Evolutionary conservation across 2,797 vertebrate genomes (phyloP).

Genomic region (Linurgus olivaceus): DNA sequence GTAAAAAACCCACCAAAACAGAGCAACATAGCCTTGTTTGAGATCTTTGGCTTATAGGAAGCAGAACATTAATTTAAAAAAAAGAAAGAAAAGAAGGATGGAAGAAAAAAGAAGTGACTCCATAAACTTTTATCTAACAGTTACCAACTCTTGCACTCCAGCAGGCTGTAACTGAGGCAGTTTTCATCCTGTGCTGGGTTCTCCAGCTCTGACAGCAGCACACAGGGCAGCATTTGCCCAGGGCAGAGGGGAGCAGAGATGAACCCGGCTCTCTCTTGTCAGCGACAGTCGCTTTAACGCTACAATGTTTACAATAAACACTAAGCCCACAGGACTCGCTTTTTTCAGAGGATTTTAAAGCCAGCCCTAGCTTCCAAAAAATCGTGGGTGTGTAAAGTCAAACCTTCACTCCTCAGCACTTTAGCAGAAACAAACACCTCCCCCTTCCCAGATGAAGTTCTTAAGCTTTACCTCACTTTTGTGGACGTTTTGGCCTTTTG

Average conservation of each 20-base stretch:
- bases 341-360: not conserved
- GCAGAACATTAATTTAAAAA: too few species aligned
- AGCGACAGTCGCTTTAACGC: not conserved
- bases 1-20: too few species aligned
- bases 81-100: not conserved
- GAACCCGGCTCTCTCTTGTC: not conserved
- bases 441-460: not conserved
- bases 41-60: not conserved
- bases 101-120: fast-evolving
- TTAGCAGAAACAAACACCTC: not conserved
- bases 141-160: not conserved
- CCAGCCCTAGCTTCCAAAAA: not conserved
- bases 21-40: not conserved
- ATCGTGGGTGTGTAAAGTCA: not conserved
- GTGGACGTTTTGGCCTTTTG: not conserved
- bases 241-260: not conserved
- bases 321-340: not conserved
- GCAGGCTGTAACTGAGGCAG: not conserved
- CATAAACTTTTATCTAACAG: not conserved
- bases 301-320: not conserved
- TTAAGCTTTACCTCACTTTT: not conserved
- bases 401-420: not conserved
- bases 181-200: not conserved
- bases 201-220: not conserved
- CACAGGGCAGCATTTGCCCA: not conserved